Conservation (phyloP, 1,140 invertebrate genomes). For the Cotesia vestalis region DNA sequence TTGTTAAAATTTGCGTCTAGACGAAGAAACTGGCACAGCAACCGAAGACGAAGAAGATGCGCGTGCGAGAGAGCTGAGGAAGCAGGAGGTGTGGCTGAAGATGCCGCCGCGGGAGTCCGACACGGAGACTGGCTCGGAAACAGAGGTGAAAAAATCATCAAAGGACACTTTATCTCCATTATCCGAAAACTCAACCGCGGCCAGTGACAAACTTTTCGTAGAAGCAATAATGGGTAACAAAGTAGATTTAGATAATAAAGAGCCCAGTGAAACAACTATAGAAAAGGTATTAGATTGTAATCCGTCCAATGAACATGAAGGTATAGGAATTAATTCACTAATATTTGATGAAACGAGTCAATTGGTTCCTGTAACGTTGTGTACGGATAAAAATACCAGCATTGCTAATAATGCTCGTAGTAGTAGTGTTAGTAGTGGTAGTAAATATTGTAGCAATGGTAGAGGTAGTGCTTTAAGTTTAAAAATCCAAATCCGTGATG, state of each 20-base stretch:
- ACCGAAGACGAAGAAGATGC: conserved; percentile 79
- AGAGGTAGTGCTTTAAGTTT: conserved; percentile 32
- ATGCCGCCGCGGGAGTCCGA: conserved; percentile 69
- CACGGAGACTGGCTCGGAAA: conserved; percentile 77
- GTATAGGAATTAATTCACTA: conserved; percentile 5
- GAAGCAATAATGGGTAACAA: conserved; percentile 30
- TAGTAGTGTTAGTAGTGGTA: conserved; percentile 26
- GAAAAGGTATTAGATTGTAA: conserved; percentile 19
- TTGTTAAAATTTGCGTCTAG: conserved; percentile 61
- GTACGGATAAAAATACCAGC: conserved; percentile 12
- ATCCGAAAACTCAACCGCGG: conserved; percentile 20
- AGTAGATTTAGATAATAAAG: conserved; percentile 30
- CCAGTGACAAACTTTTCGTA: conserved; percentile 31
- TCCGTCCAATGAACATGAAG: conserved; percentile 1
- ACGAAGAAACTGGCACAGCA: conserved; percentile 76
- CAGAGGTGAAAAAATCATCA: conserved; percentile 71
- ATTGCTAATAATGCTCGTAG: conserved; percentile 14
- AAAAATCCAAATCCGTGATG: conserved; percentile 28
- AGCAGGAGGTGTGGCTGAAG: conserved; percentile 74
- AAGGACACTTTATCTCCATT: conserved; percentile 30
- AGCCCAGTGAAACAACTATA: conserved; percentile 12
- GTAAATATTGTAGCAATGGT: conserved; percentile 33
- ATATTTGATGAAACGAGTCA: background rate
- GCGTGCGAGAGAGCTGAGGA: conserved; percentile 72
- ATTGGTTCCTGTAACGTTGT: conserved; percentile 5